Conservation (phyloP, 1,140 invertebrate species). For the Oreohelix idahoensis region DNA sequence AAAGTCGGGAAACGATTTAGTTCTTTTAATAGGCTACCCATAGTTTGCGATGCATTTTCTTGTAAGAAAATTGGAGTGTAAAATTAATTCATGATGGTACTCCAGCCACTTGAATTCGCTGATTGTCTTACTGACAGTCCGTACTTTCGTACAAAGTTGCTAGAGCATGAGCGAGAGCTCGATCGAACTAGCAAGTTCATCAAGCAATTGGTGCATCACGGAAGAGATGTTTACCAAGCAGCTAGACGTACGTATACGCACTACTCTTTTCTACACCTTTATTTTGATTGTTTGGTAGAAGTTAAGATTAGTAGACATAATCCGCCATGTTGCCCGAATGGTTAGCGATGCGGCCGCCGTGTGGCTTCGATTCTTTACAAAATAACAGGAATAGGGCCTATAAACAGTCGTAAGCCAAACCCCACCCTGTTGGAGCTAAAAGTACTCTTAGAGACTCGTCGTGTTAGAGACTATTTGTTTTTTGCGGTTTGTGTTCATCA, state of each 20-base stretch:
- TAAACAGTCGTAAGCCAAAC: too few relatives aligned
- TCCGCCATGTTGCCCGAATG: too few relatives aligned
- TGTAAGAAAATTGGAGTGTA: conserved; percentile 12
- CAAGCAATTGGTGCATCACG: conserved; percentile 93
- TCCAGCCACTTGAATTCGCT: conserved; percentile 95
- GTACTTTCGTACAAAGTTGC: conserved; percentile 94
- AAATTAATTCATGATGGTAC: conserved; percentile 78
- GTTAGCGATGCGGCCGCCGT: too few relatives aligned
- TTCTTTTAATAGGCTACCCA: not conserved
- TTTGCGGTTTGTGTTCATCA: too few relatives aligned
- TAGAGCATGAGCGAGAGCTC: conserved; percentile 95
- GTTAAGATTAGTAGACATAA: too few relatives aligned
- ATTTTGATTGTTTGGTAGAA: too few relatives aligned
- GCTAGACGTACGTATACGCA: conserved; percentile 88
- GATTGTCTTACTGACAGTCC: conserved; percentile 97
- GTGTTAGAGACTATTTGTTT: too few relatives aligned
- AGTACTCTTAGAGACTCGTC: too few relatives aligned
- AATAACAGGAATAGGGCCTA: too few relatives aligned
- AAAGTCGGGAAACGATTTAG: conserved; percentile 11
- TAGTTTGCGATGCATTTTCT: conserved; percentile 20
- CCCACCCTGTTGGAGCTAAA: too few relatives aligned
- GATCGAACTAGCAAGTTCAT: conserved; percentile 96
- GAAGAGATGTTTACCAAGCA: conserved; percentile 92
- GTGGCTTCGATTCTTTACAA: too few relatives aligned
- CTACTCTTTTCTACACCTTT: too few relatives aligned